Evolutionary conservation across 2,113 vertebrate genomes (phyloP).

Genomic region (Sturnira hondurensis): DNA sequence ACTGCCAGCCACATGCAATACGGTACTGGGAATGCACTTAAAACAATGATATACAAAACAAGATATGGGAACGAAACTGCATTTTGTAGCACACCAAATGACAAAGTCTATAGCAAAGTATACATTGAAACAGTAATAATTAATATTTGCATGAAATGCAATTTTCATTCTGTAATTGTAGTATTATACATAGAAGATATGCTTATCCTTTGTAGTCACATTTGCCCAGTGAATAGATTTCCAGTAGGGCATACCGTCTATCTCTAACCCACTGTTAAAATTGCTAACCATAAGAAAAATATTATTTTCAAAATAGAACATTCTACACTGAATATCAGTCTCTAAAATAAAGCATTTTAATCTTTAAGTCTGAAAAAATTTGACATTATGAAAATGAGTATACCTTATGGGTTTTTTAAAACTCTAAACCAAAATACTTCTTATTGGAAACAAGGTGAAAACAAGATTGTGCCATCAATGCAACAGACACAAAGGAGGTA

Average conservation of each 20-base stretch:
- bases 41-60: neutral
- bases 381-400: conserved; percentile 14
- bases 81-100: neutral
- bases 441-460: conserved; percentile 38
- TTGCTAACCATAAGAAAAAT: conserved; percentile 5
- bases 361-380: neutral
- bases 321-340: neutral
- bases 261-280: conserved; percentile 11
- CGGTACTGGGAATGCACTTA: neutral
- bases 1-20: neutral
- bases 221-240: neutral
- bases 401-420: neutral
- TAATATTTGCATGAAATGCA: neutral
- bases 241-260: neutral
- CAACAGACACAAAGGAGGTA: neutral
- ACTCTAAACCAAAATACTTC: neutral
- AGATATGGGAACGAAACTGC: neutral
- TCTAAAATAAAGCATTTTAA: conserved; percentile 21
- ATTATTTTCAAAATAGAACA: neutral
- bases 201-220: neutral
- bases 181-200: neutral
- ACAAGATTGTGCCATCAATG: neutral
- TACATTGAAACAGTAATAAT: neutral
- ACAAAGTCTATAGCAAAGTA: neutral
- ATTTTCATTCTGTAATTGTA: neutral